Evolutionary conservation across 2,888 invertebrate genomes (phyloP), one percentile per base, ranked within the genome.

Genomic region (Drosophila lutescens): DNA sequence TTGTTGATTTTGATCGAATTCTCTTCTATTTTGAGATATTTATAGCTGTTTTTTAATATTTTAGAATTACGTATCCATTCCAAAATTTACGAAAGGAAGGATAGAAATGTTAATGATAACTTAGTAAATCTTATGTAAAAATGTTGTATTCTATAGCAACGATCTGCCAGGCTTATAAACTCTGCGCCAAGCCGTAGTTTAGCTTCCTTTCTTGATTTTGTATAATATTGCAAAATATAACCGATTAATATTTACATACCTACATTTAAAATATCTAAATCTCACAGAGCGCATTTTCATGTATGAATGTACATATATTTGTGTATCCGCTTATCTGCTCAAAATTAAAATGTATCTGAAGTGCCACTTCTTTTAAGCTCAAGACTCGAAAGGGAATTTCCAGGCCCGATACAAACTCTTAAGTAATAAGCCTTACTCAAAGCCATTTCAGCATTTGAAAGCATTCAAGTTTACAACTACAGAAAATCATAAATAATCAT

Each of bases 401-500:
- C 43, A 36, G 12, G 8, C 34, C 20, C 15, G 5, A 12, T 17
- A 44, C 32, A 34, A 8, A 30, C 36, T 38, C 20, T 46, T 60
- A 6, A 15, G 60, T 46, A 60, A 61, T 46, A 46, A 30, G 44
- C n/a, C 23, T 36, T 17, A 10, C 13, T 9, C 32, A 65, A 38
- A 23, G 38, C 30, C 46, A 70, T 74, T 74, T 38, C 41, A 47
- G 63, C 41, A 65, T 65, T 68, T 51, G 41, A 77, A 77, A 77
- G 63, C 59, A 54, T 58, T 78, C 49, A 54, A 41, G 60, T 78
- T 63, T 71, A 67, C 66, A 74, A 78, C 54, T 44, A 53, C 47
- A 78, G 32, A 17, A 67, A 61, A 50, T 51, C 73, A 76, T 77
- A 68, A 79, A 79, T 71, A 78, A 78, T 44, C 61, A 72, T 62